A percentile compares a stretch with the other conserved stretches of the same genome.
Conservation (phyloP, 53 echinoderm and acorn worm species). For the Actinopyga echinites region DNA sequence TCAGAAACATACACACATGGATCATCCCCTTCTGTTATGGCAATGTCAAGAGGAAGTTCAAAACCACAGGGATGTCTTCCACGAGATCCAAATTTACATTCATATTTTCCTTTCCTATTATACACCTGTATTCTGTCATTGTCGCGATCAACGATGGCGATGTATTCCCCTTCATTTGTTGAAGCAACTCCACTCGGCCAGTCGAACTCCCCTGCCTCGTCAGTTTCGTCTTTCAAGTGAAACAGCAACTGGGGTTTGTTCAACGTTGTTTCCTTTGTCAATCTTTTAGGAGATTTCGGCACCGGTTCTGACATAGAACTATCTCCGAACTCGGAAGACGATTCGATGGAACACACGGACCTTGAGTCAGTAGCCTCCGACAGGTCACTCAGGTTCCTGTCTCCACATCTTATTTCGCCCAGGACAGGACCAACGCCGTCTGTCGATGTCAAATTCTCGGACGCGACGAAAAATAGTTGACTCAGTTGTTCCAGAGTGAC, state of each 20-base stretch:
- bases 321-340: conserved; percentile 83
- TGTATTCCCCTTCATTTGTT: conserved; percentile 88
- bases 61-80: conserved; percentile 91
- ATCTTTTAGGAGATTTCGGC: conserved; percentile 80
- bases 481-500: conserved; percentile 92
- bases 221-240: conserved; percentile 89
- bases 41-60: conserved; percentile 93
- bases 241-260: conserved; percentile 87
- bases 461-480: conserved; percentile 89
- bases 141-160: conserved; percentile 90
- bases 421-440: conserved; percentile 65
- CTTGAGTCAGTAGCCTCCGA: conserved; percentile 85
- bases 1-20: conserved; percentile 94
- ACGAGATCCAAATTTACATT: conserved; percentile 96
- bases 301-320: conserved; percentile 80
- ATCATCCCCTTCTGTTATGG: conserved; percentile 85
- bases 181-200: conserved; percentile 98
- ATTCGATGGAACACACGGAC: conserved; percentile 91
- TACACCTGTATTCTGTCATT: conserved; percentile 98
- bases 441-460: conserved; percentile 60
- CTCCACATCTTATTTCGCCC: conserved; percentile 95
- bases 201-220: conserved; percentile 94
- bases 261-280: conserved; percentile 56
- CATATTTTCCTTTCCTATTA: conserved; percentile 93
- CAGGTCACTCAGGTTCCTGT: conserved; percentile 73